Evolutionary conservation across 37 sponge, comb jelly and placozoan species (phyloP), one percentile per base, ranked within the genome.

Genomic region (Chondrilla cf. caribensis): DNA sequence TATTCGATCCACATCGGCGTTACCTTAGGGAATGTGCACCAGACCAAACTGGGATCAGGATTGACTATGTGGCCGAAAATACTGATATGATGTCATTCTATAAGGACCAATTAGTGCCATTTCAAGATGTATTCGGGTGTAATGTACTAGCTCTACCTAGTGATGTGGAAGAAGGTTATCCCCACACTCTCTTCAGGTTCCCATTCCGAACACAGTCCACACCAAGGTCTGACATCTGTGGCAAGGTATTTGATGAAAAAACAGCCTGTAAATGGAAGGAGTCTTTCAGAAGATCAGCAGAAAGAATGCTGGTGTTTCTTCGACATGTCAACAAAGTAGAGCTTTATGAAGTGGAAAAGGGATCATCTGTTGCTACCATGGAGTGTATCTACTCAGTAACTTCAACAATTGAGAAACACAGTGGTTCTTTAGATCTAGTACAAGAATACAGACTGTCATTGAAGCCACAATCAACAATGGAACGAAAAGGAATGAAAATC

Each of bases 1-100:
- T 94, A 18, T 94, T 94, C 88, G 95, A 94, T 83, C 95, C 95
- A 47, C 95, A 94, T 64, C 76, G 77, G 33, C 62, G 8, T 14
- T 87, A 91, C 70, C 82, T 94, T 32, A 84, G 84, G 38, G 81
- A 86, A 29, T 68, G 84, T 60, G 76, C 86, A 0, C 19, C 84
- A 9, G 44, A 65, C 0, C 44, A 51, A 3, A 40, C 79, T 15
- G 95, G 91, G 36, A 86, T 94, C 68, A 85, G 81, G 28, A 84
- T 94, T 60, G 59, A 79, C 60, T 79, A 31, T 58, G 60, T 79
- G 59, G 59, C n/a, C 18, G 76, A 73, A 39, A 40, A 40, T 4
- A 2, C 2, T 39, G 44, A 73, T 39, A 39, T 73, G 24, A 25
- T 7, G 17, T 11, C 44, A 25, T 73, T 42, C 76, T 88, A 81